These are phyloP conservation scores for Eledone cirrhosa DNA, from an alignment of 2,888 invertebrate species.

Conservation along the genomic window DNA sequence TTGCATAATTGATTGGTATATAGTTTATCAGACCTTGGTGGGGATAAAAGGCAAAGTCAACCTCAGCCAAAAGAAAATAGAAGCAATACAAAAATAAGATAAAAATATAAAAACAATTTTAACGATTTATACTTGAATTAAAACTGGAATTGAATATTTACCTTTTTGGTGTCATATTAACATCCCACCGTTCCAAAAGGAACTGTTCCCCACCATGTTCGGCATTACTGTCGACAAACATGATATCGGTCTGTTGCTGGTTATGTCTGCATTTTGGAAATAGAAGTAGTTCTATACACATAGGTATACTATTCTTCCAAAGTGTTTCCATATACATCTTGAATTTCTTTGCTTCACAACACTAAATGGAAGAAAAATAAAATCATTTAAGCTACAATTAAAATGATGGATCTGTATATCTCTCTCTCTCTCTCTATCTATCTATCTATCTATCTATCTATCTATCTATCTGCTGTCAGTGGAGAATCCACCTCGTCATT, in stretches of 20 bases:
- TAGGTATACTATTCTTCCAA: slow-evolving; percentile 77
- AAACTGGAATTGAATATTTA: slow-evolving; percentile 41
- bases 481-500: too few species aligned
- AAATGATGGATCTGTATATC: too few species aligned
- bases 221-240: slow-evolving; percentile 59
- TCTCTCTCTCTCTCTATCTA: too few species aligned
- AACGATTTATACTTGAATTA: slow-evolving; percentile 36
- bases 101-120: slow-evolving; percentile 31
- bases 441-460: too few species aligned
- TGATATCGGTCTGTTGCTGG: slow-evolving; percentile 54
- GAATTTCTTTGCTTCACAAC: slow-evolving; percentile 71
- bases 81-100: too few species aligned
- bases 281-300: slow-evolving; percentile 83
- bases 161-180: slow-evolving; percentile 73
- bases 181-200: slow-evolving; percentile 82
- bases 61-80: too few species aligned
- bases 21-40: too few species aligned
- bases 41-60: too few species aligned
- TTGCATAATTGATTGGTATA: too few species aligned
- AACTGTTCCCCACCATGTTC: slow-evolving; percentile 69
- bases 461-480: too few species aligned
- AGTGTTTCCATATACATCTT: slow-evolving; percentile 73
- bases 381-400: background rate
- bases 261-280: slow-evolving; percentile 77
- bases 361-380: slow-evolving; percentile 65